These are phyloP conservation scores for Pyrgilauda ruficollis DNA, from an alignment of 2,113 vertebrate genomes.

Conservation along the genomic window DNA sequence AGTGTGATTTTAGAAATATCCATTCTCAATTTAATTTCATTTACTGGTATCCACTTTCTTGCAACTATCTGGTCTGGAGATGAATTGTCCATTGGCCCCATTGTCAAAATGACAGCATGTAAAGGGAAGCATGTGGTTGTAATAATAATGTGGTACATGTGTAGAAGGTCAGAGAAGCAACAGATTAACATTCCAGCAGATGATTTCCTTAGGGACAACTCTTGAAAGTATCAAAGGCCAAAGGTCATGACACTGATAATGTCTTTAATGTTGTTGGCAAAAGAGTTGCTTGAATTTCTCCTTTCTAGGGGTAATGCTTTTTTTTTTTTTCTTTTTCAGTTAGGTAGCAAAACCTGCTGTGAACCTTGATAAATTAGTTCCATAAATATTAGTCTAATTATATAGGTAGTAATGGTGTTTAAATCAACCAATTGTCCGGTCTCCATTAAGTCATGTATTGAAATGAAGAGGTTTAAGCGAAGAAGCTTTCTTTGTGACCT, in stretches of 20 bases:
- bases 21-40: constrained; percentile 51
- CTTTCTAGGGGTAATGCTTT: not conserved
- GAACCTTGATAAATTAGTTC: constrained; percentile 19
- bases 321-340: constrained; percentile 32
- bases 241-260: constrained; percentile 70
- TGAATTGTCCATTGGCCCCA: constrained; percentile 21
- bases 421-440: not conserved
- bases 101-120: constrained; percentile 69
- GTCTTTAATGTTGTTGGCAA: constrained; percentile 61
- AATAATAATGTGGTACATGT: constrained; percentile 74
- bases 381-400: constrained; percentile 27
- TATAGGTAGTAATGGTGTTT: not conserved
- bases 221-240: constrained; percentile 69
- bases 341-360: constrained; percentile 45
- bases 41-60: constrained; percentile 44
- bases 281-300: constrained; percentile 63
- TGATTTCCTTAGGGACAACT: constrained; percentile 71
- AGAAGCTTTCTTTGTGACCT: not conserved
- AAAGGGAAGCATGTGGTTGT: constrained; percentile 71
- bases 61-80: constrained; percentile 36
- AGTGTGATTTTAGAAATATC: constrained; percentile 51
- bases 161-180: constrained; percentile 76
- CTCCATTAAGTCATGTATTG: not conserved
- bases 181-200: constrained; percentile 74
- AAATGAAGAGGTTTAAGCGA: not conserved